phyloP scores from a whole-genome alignment of 2,113 vertebrate genomes.

The Otus sunia region DNA sequence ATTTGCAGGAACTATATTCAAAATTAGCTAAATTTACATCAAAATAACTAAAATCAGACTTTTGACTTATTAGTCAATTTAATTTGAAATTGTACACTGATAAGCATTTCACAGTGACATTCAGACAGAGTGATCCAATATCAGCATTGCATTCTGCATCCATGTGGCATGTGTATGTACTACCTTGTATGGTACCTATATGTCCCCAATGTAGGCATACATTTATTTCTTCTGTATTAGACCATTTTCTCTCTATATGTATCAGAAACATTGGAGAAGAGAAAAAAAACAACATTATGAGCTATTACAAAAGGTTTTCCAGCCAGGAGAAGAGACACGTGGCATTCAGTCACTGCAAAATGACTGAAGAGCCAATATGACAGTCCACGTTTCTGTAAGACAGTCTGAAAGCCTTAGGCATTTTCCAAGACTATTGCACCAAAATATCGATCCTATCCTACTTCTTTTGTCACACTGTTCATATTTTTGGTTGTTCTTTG shows the following conservation, averaged over 20 bases:
- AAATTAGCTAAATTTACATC: background rate
- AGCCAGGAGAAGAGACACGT: background rate
- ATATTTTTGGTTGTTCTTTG: background rate
- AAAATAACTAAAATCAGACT: background rate
- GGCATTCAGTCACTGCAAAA: background rate
- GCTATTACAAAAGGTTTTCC: background rate
- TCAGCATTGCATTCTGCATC: background rate
- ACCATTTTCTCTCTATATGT: background rate
- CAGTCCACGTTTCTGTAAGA: background rate
- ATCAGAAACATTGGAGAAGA: background rate
- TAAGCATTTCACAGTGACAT: background rate
- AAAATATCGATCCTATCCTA: background rate
- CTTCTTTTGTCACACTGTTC: background rate
- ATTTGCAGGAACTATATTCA: background rate
- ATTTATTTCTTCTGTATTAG: background rate
- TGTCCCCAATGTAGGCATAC: fast-evolving
- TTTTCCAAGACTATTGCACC: background rate
- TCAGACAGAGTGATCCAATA: background rate
- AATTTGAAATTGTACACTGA: background rate
- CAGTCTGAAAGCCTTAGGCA: background rate
- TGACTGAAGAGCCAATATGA: background rate
- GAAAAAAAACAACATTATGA: background rate
- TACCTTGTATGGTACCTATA: no score
- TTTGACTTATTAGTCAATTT: background rate
- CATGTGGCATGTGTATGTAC: background rate